Percentiles rank a stretch among this genome's conserved stretches.
These are phyloP conservation scores for Octodonta nipae DNA, from an alignment of 2,888 invertebrate genomes.

Conservation along the genomic window DNA sequence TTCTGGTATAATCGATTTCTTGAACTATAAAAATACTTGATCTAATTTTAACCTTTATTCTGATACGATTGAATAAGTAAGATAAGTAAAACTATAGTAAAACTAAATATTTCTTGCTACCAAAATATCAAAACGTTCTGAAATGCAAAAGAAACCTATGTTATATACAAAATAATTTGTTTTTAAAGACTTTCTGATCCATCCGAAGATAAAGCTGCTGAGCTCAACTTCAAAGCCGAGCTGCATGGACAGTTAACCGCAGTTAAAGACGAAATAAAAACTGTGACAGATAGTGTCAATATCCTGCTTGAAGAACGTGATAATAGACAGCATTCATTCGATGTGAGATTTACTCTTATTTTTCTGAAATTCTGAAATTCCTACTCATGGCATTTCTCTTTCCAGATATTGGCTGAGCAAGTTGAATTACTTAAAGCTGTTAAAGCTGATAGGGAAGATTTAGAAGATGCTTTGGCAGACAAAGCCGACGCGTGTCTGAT, in stretches of 20 bases:
- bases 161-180: conserved; percentile 3
- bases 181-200: conserved; percentile 19
- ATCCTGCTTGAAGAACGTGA: conserved; percentile 45
- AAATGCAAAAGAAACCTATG: no score
- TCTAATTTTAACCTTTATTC: no score
- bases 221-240: conserved; percentile 25
- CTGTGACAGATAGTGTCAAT: conserved; percentile 28
- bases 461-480: conserved; percentile 57
- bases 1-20: no score
- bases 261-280: conserved; percentile 35
- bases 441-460: conserved; percentile 58
- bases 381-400: conserved; percentile 1
- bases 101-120: no score
- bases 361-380: background rate
- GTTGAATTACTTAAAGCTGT: conserved; percentile 50
- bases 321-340: conserved; percentile 40
- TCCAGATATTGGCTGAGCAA: conserved; percentile 49
- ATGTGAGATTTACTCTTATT: conserved; percentile 31
- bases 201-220: conserved; percentile 17
- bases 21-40: no score
- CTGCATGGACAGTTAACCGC: conserved; percentile 31
- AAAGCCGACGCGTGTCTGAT: conserved; percentile 58
- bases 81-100: no score
- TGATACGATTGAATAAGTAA: no score
- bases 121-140: no score